These are phyloP conservation scores for Zapus hudsonius DNA, from an alignment of 2,113 vertebrate species.

Conservation along the genomic window DNA sequence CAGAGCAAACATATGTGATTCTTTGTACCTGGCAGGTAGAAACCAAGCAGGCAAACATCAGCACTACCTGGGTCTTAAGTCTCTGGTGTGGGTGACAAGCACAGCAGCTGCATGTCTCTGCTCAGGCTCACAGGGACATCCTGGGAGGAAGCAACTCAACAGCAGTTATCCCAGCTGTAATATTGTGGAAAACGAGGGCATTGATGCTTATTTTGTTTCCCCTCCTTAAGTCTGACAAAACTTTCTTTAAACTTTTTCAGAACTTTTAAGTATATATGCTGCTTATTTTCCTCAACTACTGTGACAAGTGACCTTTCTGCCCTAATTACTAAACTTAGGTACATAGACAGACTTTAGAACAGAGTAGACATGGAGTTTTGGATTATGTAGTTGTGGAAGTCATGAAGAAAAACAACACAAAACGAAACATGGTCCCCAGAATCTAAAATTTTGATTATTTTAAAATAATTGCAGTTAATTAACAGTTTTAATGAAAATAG, in stretches of 20 bases:
- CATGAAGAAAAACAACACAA: neutral
- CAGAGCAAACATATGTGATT: neutral
- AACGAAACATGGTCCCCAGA: neutral
- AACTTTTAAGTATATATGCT: neutral
- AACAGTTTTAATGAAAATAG: conserved; percentile 3
- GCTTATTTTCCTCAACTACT: neutral
- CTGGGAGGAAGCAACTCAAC: neutral
- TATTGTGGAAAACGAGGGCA: neutral
- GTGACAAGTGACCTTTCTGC: neutral
- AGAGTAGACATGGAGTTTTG: neutral
- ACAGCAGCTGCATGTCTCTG: neutral
- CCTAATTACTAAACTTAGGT: neutral
- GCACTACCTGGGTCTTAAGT: neutral
- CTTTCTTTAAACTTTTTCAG: neutral
- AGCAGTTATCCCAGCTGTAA: neutral
- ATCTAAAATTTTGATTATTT: neutral
- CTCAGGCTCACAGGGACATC: no score
- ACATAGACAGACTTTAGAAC: neutral
- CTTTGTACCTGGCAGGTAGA: neutral
- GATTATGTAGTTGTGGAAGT: neutral
- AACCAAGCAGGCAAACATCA: neutral
- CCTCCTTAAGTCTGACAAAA: neutral
- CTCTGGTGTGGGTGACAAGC: neutral
- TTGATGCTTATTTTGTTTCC: neutral
- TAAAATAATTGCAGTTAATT: neutral